phyloP scores from a whole-genome alignment of 2,888 invertebrate genomes.

The Gerris lacustris region DNA sequence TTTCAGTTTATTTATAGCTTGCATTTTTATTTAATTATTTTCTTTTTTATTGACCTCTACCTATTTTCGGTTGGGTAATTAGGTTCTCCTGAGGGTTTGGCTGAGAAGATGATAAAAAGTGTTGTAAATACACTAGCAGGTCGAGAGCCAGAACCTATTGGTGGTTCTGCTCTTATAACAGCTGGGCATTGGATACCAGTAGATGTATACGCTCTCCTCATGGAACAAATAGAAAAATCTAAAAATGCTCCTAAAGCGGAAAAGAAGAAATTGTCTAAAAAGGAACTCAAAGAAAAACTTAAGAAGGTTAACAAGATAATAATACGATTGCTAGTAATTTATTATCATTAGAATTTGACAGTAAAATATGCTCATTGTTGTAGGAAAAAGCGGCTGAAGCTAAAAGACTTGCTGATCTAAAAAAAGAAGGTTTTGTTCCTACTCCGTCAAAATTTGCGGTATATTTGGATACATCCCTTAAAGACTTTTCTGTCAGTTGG shows the following conservation, averaged over 20 bases:
- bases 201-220: slow-evolving; percentile 42
- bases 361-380: too few relatives aligned
- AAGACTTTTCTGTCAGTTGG: slow-evolving; percentile 37
- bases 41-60: too few relatives aligned
- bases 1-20: too few relatives aligned
- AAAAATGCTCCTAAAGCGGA: slow-evolving; percentile 17
- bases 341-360: too few relatives aligned
- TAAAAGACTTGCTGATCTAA: neutral
- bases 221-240: slow-evolving; percentile 7
- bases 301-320: too few relatives aligned
- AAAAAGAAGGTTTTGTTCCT: slow-evolving; percentile 15
- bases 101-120: slow-evolving; percentile 13
- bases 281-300: neutral
- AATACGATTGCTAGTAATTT: too few relatives aligned
- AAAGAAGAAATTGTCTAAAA: slow-evolving; percentile 18
- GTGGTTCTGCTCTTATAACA: slow-evolving; percentile 53
- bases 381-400: neutral
- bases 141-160: slow-evolving; percentile 33
- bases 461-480: slow-evolving; percentile 36
- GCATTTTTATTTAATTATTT: too few relatives aligned
- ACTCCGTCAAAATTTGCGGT: slow-evolving; percentile 34
- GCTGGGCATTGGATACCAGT: slow-evolving; percentile 46
- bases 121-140: slow-evolving; percentile 12
- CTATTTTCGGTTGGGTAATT: neutral
- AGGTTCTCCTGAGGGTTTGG: slow-evolving; percentile 19